These are phyloP conservation scores for Cosmopolites sordidus DNA, from an alignment of 2,888 invertebrate genomes.

Conservation along the genomic window DNA sequence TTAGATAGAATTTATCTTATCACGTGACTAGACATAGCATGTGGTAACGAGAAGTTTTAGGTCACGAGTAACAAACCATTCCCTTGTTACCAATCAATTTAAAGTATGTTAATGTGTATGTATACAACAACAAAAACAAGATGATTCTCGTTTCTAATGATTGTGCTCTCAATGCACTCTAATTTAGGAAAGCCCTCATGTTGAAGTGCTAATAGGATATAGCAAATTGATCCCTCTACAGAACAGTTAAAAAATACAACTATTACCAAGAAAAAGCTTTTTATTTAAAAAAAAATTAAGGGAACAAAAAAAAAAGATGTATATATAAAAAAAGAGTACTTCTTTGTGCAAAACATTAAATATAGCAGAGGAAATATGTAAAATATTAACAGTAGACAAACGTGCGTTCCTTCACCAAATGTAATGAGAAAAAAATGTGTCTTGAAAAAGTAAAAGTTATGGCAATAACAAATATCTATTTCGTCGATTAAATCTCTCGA, in stretches of 20 bases:
- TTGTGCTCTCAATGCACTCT: no score
- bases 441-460: conserved; percentile 19
- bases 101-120: no score
- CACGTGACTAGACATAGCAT: no score
- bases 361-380: conserved; percentile 17
- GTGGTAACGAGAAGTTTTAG: no score
- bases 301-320: conserved; percentile 28
- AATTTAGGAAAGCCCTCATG: no score
- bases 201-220: no score
- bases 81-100: no score
- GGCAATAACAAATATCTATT: conserved; percentile 21
- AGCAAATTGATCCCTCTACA: neutral
- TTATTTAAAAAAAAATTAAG: conserved; percentile 37
- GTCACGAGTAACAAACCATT: no score
- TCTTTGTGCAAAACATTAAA: conserved; percentile 26
- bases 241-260: conserved; percentile 23
- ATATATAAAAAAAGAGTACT: conserved; percentile 27
- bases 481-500: conserved; percentile 28
- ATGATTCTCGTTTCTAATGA: no score
- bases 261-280: conserved; percentile 41
- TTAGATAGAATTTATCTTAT: no score
- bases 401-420: conserved; percentile 24
- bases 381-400: conserved; percentile 22
- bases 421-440: conserved; percentile 18
- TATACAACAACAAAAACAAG: no score